phyloP scores from a whole-genome alignment of 64 coral and sea anemone species.

The Hydrozoanthus tunicans region DNA sequence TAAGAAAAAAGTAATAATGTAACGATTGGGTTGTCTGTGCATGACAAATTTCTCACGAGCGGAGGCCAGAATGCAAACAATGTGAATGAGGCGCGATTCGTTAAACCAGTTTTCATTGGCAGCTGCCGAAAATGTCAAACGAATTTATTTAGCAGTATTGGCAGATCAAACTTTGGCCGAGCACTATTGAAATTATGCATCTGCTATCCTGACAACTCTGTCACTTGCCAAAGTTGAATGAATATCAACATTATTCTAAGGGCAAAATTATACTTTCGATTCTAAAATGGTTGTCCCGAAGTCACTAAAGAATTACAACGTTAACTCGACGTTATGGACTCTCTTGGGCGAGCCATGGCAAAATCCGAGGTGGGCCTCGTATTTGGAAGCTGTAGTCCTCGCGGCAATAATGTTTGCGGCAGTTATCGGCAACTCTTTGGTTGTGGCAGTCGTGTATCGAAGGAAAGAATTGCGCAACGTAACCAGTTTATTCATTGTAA shows the following conservation, averaged over 20 bases:
- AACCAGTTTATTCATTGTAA: conserved; percentile 72
- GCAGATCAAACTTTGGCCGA: neutral
- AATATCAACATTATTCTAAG: neutral
- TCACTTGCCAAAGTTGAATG: conserved; percentile 11
- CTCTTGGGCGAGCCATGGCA: neutral
- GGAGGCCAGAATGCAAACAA: neutral
- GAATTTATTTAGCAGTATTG: neutral
- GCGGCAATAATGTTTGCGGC: conserved; percentile 53
- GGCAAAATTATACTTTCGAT: neutral
- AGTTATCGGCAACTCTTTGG: conserved; percentile 60
- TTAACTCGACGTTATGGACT: neutral
- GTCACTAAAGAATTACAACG: neutral
- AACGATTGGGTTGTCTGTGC: neutral
- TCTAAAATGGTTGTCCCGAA: conserved; percentile 1
- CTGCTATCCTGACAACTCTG: conserved; percentile 21
- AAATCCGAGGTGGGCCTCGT: conserved; percentile 56
- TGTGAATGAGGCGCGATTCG: neutral
- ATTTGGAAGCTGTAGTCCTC: conserved; percentile 55
- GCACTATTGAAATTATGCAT: conserved; percentile 6
- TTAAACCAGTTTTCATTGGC: conserved; percentile 5
- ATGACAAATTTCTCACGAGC: neutral
- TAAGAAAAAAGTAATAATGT: neutral
- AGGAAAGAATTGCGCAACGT: conserved; percentile 64
- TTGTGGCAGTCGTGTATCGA: conserved; percentile 69
- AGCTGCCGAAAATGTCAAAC: neutral